Conservation (phyloP, 2,797 vertebrate genomes). For the Crenuchus spilurus region DNA sequence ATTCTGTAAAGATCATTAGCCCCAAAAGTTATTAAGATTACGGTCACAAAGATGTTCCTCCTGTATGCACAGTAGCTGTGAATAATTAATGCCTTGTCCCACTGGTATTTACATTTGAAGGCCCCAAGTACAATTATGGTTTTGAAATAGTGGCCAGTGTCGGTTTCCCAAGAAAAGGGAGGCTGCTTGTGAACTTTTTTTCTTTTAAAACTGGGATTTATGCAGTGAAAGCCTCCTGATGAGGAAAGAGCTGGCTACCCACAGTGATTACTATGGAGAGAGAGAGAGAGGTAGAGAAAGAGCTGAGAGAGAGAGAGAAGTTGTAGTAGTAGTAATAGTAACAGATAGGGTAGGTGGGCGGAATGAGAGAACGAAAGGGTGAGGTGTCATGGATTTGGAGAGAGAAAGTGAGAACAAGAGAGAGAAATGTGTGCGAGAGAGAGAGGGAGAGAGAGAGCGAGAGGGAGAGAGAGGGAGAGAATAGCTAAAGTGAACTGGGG, state of each 20-base stretch:
- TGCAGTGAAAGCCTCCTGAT: conserved; percentile 74
- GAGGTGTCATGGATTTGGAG: conserved; percentile 42
- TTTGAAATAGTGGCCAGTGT: conserved; percentile 76
- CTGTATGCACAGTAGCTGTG: conserved; percentile 71
- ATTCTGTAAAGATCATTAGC: conserved; percentile 58
- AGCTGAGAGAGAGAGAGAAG: conserved; percentile 30
- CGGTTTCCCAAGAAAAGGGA: conserved; percentile 75
- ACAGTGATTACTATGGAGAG: conserved; percentile 48
- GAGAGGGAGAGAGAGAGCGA: conserved; percentile 25
- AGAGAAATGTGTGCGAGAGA: neutral
- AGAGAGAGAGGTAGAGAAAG: conserved; percentile 37
- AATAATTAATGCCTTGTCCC: conserved; percentile 69
- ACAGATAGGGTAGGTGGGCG: conserved; percentile 46
- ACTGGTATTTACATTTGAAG: conserved; percentile 75
- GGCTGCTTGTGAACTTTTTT: conserved; percentile 59
- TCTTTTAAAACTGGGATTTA: conserved; percentile 69
- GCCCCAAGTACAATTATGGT: conserved; percentile 76
- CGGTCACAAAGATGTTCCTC: conserved; percentile 71
- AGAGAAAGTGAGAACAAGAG: conserved; percentile 44
- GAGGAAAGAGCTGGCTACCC: conserved; percentile 51
- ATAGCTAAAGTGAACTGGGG: conserved; percentile 57
- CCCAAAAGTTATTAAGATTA: conserved; percentile 73
- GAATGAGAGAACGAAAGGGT: conserved; percentile 38
- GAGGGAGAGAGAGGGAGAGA: conserved; percentile 10
- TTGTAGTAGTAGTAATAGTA: conserved; percentile 58